phyloP scores from a whole-genome alignment of 2,113 vertebrate genomes.

The Melanocharis versteri region DNA sequence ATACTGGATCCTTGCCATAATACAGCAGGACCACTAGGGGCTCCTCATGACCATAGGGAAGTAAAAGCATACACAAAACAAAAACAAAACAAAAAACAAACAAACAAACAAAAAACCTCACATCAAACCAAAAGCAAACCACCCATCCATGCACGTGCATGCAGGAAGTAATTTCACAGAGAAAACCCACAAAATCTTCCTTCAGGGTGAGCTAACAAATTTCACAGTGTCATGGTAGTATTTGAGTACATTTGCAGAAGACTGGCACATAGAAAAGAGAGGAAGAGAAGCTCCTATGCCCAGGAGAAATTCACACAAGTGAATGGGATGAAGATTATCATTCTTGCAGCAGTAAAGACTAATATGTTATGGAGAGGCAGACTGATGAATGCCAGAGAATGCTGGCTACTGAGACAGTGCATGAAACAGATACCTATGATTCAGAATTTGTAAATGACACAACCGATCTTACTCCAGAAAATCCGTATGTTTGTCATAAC shows the following conservation, averaged over 20 bases:
- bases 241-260: not conserved
- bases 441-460: not conserved
- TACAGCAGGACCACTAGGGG: not conserved
- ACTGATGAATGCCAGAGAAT: not conserved
- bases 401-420: not conserved
- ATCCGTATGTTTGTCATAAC: not conserved
- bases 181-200: not conserved
- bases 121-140: not conserved
- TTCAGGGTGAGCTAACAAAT: not conserved
- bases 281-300: not conserved
- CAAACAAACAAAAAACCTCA: fast-evolving
- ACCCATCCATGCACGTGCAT: fast-evolving
- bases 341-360: not conserved
- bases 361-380: not conserved
- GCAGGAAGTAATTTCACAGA: not conserved
- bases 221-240: not conserved
- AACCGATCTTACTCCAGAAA: not conserved
- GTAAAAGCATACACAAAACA: not conserved
- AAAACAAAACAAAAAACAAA: fast-evolving
- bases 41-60: not conserved
- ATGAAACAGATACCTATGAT: not conserved
- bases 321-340: not conserved
- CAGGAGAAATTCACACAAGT: not conserved
- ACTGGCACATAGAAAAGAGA: not conserved
- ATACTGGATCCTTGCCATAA: not conserved